Evolutionary conservation across 2,888 invertebrate species (phyloP), one percentile per base, ranked within the genome.

Genomic region (Cyclophora punctaria): DNA sequence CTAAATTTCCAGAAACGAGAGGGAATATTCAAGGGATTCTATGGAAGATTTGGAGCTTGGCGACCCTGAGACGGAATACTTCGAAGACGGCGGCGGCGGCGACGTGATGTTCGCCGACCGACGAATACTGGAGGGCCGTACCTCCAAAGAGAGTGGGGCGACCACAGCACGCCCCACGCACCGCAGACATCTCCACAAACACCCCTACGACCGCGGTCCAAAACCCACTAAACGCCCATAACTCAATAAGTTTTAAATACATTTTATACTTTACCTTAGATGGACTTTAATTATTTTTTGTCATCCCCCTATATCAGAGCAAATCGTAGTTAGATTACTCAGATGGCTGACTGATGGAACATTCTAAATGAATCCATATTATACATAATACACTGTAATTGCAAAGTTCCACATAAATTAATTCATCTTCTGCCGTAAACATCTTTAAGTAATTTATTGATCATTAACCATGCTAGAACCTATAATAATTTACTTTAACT

Each of bases 111-210:
- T 78, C 3, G 78, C 78, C 46, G 83, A 86, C 65, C 75, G 69
- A 56, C 66, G 70, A 33, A 67, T 80, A 3, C 59, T 79, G n/a
- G 72, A 53, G 48, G 4, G 4, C 4, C 37, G 37, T 4, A 47
- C 52, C 46, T 48, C 60, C 51, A 49, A 53, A 48, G 50, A 67
- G 41, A 56, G 64, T 5, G 76, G 73, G 45, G 70, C 65, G 40
- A 64, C 64, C 5, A 68, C 75, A 3, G 67, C 67, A 20, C 70
- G 80, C 7, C 69, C 75, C 3, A 71, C 75, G n/a, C 87, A 83
- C 65, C 85, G 79, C 64, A 80, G 88, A 76, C 88, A 89, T 87
- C 88, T 83, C 33, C 87, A 86, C 67, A 89, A 86, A 84, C 86
- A 89, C 53, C 88, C 88, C 3, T 89, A 86, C 61, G 88, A 89